Conservation (phyloP, 2,888 invertebrate species). For the Sesia bembeciformis region DNA sequence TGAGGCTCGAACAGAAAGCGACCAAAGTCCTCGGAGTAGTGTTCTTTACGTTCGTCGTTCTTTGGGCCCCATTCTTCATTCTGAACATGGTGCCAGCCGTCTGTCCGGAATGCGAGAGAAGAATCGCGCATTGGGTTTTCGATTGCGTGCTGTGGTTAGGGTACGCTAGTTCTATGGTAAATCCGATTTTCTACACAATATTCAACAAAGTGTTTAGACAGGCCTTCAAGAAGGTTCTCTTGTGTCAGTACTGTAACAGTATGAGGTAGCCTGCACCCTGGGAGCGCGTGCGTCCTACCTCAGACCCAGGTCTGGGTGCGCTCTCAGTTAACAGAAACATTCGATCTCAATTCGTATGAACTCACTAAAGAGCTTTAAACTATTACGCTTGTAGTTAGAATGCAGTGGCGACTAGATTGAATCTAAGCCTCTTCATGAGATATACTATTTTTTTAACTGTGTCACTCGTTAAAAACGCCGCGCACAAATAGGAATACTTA, state of each 20-base stretch:
- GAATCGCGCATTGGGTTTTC: conserved; percentile 85
- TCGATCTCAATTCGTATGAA: conserved; percentile 61
- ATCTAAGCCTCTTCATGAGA: not conserved
- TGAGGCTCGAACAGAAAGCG: conserved; percentile 94
- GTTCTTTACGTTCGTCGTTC: conserved; percentile 93
- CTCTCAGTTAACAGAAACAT: conserved; percentile 65
- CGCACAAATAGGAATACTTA: no score
- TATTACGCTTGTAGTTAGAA: not conserved
- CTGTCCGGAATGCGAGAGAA: conserved; percentile 85
- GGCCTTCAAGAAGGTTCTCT: conserved; percentile 89
- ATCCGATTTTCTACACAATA: conserved; percentile 96
- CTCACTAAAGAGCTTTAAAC: conserved; percentile 30
- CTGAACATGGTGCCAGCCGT: conserved; percentile 89
- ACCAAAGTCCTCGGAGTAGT: conserved; percentile 96
- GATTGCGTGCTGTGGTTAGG: conserved; percentile 94
- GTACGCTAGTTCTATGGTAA: conserved; percentile 95
- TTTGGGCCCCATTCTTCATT: conserved; percentile 97
- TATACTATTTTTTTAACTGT: not conserved
- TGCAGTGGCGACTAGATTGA: not conserved
- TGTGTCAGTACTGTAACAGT: conserved; percentile 80
- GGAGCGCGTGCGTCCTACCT: conserved; percentile 65
- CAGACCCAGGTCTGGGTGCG: conserved; percentile 59
- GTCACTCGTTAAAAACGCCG: not conserved
- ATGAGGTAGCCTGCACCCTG: conserved; percentile 68
- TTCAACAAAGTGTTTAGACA: conserved; percentile 95